Evolutionary conservation across 2,888 invertebrate species (phyloP).

Genomic region (Podotricha telesiphe): DNA sequence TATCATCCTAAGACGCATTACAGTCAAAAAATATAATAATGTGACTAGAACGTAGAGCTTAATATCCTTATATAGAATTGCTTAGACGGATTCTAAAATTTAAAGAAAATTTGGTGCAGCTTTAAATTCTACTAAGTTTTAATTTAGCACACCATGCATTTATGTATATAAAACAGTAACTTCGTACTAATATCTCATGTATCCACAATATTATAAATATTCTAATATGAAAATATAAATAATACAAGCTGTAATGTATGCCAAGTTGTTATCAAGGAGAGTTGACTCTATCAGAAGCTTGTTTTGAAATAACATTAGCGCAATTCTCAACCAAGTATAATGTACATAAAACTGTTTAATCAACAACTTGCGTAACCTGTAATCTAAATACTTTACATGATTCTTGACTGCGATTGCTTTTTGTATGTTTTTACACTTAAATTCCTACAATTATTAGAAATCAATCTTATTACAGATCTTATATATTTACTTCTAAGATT

Average conservation of each 20-base stretch:
- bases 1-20: too few relatives aligned
- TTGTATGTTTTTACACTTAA: constrained; percentile 1
- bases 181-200: neutral
- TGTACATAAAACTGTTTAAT: constrained; percentile 19
- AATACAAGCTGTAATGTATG: neutral
- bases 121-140: too few relatives aligned
- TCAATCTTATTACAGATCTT: too few relatives aligned
- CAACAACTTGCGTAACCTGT: constrained; percentile 21
- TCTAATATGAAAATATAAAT: neutral
- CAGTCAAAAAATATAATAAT: too few relatives aligned
- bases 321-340: constrained; percentile 12
- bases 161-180: too few relatives aligned
- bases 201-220: neutral
- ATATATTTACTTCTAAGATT: too few relatives aligned
- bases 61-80: too few relatives aligned
- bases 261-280: neutral
- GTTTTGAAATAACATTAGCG: constrained; percentile 23
- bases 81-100: too few relatives aligned
- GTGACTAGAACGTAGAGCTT: too few relatives aligned
- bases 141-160: too few relatives aligned
- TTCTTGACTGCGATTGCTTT: neutral
- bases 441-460: neutral
- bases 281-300: constrained; percentile 20
- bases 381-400: constrained; percentile 17
- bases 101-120: too few relatives aligned